Conservation (phyloP, 2,888 invertebrate species). For the Dolichomitus sp. region DNA sequence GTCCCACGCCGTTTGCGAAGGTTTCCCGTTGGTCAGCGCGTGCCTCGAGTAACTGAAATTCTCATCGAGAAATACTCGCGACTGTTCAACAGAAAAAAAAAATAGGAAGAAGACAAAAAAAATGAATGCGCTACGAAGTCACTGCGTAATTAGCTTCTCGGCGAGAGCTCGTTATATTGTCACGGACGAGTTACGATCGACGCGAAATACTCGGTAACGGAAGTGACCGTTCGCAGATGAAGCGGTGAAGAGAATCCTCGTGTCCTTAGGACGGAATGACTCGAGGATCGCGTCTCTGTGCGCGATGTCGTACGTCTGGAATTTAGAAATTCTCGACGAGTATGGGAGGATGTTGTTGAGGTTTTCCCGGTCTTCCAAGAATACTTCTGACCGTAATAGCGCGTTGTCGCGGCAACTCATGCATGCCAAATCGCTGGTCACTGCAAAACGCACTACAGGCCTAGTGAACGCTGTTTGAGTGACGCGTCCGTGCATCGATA, state of each 20-base stretch:
- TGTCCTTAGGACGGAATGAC: constrained; percentile 1
- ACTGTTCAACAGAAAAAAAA: constrained; percentile 2
- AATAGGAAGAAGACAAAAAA: background rate
- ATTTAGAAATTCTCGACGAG: constrained; percentile 40
- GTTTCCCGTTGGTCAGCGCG: constrained; percentile 44
- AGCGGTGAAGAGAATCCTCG: constrained; percentile 15
- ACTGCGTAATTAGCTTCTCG: constrained; percentile 31
- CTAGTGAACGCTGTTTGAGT: background rate
- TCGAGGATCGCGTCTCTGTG: background rate
- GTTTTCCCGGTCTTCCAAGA: constrained; percentile 35
- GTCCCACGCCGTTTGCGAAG: constrained; percentile 26
- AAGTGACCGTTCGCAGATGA: constrained; percentile 4
- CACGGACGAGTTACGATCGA: constrained; percentile 36
- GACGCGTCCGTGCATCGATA: background rate
- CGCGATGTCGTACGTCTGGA: constrained; percentile 9
- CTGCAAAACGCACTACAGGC: background rate
- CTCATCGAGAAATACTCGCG: constrained; percentile 18
- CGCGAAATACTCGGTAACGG: constrained; percentile 14
- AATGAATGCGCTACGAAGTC: constrained; percentile 10
- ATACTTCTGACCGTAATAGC: constrained; percentile 48
- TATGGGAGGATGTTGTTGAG: background rate
- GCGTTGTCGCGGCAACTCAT: constrained; percentile 34
- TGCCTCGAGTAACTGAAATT: constrained; percentile 42
- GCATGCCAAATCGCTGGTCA: constrained; percentile 56
- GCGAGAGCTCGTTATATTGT: constrained; percentile 50